A percentile compares a stretch with the other conserved stretches of the same genome.
Conservation (phyloP, 2,888 invertebrate species). For the Noctua fimbriata region DNA sequence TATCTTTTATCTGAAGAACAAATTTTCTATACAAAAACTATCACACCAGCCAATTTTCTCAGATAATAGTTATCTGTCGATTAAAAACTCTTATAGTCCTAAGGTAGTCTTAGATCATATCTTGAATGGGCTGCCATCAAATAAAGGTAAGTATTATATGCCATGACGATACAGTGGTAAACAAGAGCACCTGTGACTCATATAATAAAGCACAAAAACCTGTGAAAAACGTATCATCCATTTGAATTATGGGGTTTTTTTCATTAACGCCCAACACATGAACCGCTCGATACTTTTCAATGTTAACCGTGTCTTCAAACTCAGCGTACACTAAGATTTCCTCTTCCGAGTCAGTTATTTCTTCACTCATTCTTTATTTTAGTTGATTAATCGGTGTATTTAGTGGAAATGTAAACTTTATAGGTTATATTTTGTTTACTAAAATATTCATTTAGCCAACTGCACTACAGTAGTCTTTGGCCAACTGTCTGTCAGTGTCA, state of each 20-base stretch:
- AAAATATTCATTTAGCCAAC: neutral
- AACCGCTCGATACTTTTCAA: slow-evolving; percentile 87
- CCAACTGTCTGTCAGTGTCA: neutral
- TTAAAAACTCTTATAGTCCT: neutral
- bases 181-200: neutral
- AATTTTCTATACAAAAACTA: neutral
- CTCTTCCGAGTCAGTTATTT: slow-evolving; percentile 86
- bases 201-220: slow-evolving; percentile 71
- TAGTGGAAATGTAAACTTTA: neutral
- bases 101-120: no score
- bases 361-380: slow-evolving; percentile 59
- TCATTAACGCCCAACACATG: slow-evolving; percentile 91
- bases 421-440: neutral
- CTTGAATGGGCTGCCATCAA: neutral
- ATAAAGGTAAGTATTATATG: neutral
- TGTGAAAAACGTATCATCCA: slow-evolving; percentile 92
- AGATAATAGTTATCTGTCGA: neutral
- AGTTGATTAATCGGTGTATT: neutral
- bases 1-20: neutral
- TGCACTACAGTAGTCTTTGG: no score
- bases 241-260: slow-evolving; percentile 92
- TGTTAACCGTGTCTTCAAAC: slow-evolving; percentile 89
- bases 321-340: slow-evolving; percentile 91
- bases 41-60: neutral
- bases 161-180: neutral